Conservation (phyloP, 30 jellyfish, hydroid and myxozoan species). For the Aurelia sp. region DNA sequence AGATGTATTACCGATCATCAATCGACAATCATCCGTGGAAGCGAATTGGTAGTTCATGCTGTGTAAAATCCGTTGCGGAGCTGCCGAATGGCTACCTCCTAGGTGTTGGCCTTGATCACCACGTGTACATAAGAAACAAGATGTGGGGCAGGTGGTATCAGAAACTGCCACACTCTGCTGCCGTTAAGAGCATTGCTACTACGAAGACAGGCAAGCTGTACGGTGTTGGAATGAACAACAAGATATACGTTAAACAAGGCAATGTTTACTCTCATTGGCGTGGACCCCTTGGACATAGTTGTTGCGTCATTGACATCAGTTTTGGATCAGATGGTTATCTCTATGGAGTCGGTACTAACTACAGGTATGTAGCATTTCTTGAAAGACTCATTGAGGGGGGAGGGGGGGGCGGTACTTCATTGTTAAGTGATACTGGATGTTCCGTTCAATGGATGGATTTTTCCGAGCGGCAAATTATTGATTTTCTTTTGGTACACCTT, state of each 20-base stretch:
- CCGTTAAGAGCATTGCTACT: conserved; percentile 1
- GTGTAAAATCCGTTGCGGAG: conserved; percentile 47
- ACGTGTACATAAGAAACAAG: not conserved
- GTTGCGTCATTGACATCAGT: conserved; percentile 11
- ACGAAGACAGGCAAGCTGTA: not conserved
- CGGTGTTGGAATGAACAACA: conserved; percentile 18
- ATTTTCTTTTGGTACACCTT: no score
- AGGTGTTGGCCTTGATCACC: conserved; percentile 31
- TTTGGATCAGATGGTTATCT: conserved; percentile 42
- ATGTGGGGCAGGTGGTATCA: conserved; percentile 11
- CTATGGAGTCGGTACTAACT: conserved; percentile 41
- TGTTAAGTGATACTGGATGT: no score
- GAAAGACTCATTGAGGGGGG: not conserved
- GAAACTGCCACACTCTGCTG: conserved; percentile 13
- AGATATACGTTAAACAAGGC: conserved; percentile 11
- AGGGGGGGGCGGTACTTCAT: not conserved
- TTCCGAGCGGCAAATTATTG: no score
- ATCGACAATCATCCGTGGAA: conserved; percentile 14
- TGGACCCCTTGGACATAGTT: conserved; percentile 28
- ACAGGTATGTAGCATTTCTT: not conserved
- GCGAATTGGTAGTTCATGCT: conserved; percentile 25
- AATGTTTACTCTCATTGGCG: conserved; percentile 14
- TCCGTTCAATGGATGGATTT: no score
- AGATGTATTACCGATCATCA: conserved; percentile 10
- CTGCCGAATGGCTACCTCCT: conserved; percentile 28